A percentile compares a stretch with the other conserved stretches of the same genome.
Conservation (phyloP, 1,140 invertebrate genomes). For the Caenorhabditis tropicalis region DNA sequence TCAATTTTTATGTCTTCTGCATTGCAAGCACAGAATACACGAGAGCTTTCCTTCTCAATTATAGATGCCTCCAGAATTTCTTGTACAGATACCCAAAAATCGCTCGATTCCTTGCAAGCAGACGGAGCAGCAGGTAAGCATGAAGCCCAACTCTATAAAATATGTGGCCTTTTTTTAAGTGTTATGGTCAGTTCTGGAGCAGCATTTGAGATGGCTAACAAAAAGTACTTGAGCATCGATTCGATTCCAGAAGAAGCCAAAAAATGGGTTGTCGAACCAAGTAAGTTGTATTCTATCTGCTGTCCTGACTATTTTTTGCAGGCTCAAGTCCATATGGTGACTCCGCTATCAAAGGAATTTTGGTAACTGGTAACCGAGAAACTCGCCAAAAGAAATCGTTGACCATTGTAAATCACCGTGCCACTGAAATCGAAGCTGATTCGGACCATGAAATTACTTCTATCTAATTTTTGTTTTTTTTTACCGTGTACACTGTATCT, state of each 20-base stretch:
- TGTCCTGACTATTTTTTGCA: not conserved
- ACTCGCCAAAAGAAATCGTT: not conserved
- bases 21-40: slow-evolving; percentile 64
- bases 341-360: not conserved
- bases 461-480: not conserved
- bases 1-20: slow-evolving; percentile 71
- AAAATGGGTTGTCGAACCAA: not conserved
- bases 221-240: not conserved
- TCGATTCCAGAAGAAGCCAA: not conserved
- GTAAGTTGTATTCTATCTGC: too few relatives aligned
- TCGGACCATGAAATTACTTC: not conserved
- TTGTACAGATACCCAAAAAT: slow-evolving; percentile 49
- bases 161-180: not conserved
- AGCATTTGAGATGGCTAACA: not conserved
- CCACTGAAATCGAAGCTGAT: not conserved
- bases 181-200: not conserved
- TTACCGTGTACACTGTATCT: not conserved
- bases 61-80: slow-evolving; percentile 56
- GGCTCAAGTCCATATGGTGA: not conserved
- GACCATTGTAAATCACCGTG: not conserved
- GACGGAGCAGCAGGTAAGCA: slow-evolving; percentile 9
- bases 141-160: not conserved
- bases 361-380: not conserved
- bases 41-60: slow-evolving; percentile 64
- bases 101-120: not conserved